Percentiles rank a stretch among this genome's conserved stretches.
Conservation (phyloP, 2,113 vertebrate genomes). For the Lipotes vexillifer region DNA sequence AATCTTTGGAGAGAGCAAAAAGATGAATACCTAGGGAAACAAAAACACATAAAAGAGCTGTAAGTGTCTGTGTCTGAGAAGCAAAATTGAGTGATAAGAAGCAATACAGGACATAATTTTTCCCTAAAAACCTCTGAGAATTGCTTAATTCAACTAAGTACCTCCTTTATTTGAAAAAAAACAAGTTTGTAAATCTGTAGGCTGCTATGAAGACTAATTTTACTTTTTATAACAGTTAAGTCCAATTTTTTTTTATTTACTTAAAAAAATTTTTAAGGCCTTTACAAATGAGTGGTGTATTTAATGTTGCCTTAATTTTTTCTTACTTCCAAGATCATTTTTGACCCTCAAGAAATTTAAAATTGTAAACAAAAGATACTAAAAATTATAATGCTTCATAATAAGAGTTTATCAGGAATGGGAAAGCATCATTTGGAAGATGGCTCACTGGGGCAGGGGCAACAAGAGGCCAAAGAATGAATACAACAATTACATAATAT, state of each 20-base stretch:
- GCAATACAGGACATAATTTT: neutral
- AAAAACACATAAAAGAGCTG: neutral
- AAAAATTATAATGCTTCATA: neutral
- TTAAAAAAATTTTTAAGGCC: neutral
- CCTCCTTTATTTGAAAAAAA: neutral
- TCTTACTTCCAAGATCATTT: neutral
- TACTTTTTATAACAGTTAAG: neutral
- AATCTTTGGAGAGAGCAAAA: neutral
- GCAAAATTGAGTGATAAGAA: neutral
- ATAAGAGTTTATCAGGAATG: neutral
- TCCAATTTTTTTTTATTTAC: neutral
- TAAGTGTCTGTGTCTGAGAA: neutral
- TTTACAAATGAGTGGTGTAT: neutral
- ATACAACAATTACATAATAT: neutral
- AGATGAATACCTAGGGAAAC: neutral
- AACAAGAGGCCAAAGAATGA: neutral
- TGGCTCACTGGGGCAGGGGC: accelerated
- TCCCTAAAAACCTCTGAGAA: neutral
- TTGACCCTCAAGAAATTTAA: neutral
- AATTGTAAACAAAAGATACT: neutral
- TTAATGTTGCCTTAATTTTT: neutral
- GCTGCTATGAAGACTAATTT: neutral
- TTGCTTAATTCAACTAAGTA: neutral
- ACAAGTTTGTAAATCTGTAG: neutral
- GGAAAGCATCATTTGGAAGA: neutral